These are phyloP conservation scores for Progne subis DNA, from an alignment of 2,113 vertebrate genomes.

Conservation along the genomic window DNA sequence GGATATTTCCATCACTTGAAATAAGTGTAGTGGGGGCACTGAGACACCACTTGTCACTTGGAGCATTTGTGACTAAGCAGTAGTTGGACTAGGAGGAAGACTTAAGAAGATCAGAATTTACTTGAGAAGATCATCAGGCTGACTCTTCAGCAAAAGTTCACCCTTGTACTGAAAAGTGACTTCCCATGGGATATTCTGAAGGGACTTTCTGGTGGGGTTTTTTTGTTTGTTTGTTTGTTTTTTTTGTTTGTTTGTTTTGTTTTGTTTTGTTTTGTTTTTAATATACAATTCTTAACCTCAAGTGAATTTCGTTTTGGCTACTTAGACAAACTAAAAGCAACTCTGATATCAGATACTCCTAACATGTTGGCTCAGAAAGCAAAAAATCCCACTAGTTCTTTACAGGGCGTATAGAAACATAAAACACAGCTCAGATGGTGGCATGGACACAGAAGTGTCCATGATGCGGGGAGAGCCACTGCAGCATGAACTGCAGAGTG, in stretches of 20 bases:
- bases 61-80: not conserved
- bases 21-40: not conserved
- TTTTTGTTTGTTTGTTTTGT: not conserved
- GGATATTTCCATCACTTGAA: not conserved
- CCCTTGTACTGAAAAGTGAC: not conserved
- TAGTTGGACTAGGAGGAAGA: not conserved
- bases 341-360: not conserved
- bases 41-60: not conserved
- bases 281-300: not conserved
- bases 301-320: not conserved
- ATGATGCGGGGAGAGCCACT: not conserved
- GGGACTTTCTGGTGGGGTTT: not conserved
- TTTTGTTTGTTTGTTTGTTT: too few species aligned
- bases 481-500: not conserved
- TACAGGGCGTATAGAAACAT: not conserved
- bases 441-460: not conserved
- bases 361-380: fast-evolving
- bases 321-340: not conserved
- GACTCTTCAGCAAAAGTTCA: not conserved
- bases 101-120: not conserved
- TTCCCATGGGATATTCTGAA: not conserved
- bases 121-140: not conserved
- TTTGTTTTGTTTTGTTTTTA: not conserved
- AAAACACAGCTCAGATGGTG: not conserved
- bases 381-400: not conserved